Conservation (phyloP, 2,888 invertebrate species). For the Sinodicranocentrus sp. region DNA sequence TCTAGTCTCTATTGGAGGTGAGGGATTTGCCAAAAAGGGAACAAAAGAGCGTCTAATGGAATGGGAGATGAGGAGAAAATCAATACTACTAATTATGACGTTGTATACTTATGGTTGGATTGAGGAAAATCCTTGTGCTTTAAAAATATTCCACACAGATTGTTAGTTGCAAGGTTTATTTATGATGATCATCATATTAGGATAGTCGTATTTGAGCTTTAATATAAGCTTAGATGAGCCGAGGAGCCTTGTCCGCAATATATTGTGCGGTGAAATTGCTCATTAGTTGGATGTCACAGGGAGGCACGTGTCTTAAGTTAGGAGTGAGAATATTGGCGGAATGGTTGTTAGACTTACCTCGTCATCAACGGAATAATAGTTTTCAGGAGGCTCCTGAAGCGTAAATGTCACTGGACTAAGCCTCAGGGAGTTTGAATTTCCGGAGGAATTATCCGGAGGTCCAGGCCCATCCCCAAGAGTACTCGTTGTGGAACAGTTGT, state of each 20-base stretch:
- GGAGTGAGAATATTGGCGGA: too few species aligned
- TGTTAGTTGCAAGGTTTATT: too few species aligned
- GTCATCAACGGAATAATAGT: slow-evolving; percentile 55
- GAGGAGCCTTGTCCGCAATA: too few species aligned
- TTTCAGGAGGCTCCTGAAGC: slow-evolving; percentile 75
- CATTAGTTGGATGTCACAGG: slow-evolving; percentile 26
- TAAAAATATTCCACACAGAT: too few species aligned
- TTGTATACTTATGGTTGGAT: too few species aligned
- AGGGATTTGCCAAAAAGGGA: slow-evolving; percentile 5
- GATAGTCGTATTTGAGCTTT: too few species aligned
- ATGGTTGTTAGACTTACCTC: slow-evolving; percentile 69
- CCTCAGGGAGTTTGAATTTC: slow-evolving; percentile 71
- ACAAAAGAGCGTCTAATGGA: neutral
- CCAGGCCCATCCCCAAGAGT: slow-evolving; percentile 76
- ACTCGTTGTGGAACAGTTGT: slow-evolving; percentile 76
- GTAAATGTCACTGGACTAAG: slow-evolving; percentile 76
- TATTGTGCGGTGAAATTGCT: too few species aligned
- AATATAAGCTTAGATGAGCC: too few species aligned
- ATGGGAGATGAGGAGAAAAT: slow-evolving; percentile 25
- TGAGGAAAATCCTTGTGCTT: too few species aligned
- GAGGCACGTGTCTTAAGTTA: too few species aligned
- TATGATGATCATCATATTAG: too few species aligned
- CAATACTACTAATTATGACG: slow-evolving; percentile 37
- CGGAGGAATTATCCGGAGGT: slow-evolving; percentile 70
- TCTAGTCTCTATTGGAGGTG: neutral